Conservation (phyloP, 2,797 vertebrate species). For the Bothrops alternatus region DNA sequence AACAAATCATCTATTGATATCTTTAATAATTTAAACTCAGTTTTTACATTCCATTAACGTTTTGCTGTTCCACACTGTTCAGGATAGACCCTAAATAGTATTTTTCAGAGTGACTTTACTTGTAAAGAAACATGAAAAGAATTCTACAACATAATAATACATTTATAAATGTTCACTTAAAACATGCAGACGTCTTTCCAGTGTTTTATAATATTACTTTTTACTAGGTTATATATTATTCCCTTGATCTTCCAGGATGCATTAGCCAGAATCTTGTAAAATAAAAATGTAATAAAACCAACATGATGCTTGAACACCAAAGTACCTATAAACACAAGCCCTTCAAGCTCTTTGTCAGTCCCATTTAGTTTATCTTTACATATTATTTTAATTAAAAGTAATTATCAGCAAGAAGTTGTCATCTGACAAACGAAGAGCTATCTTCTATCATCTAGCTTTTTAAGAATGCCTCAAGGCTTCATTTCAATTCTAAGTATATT, state of each 20-base stretch:
- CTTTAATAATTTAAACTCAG: background rate
- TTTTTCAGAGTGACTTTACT: background rate
- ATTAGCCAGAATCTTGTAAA: background rate
- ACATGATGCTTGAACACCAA: background rate
- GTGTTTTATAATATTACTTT: background rate
- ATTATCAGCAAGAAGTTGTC: background rate
- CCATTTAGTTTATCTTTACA: background rate
- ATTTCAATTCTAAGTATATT: background rate
- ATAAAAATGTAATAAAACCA: background rate
- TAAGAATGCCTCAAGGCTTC: background rate
- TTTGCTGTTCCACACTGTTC: background rate
- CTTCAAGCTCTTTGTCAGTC: background rate
- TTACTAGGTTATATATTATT: background rate
- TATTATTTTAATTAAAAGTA: background rate
- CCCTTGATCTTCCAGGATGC: background rate
- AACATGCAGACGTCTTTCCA: background rate
- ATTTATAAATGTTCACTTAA: background rate
- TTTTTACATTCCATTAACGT: background rate
- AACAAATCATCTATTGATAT: background rate
- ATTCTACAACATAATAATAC: background rate
- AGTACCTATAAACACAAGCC: background rate
- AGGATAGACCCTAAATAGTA: background rate
- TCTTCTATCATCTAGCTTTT: background rate
- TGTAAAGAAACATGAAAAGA: background rate
- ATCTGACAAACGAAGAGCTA: background rate